A percentile compares a stretch with the other conserved stretches of the same genome.
Evolutionary conservation across 2,888 invertebrate genomes (phyloP).

Genomic region (Philopedon plagiatum): DNA sequence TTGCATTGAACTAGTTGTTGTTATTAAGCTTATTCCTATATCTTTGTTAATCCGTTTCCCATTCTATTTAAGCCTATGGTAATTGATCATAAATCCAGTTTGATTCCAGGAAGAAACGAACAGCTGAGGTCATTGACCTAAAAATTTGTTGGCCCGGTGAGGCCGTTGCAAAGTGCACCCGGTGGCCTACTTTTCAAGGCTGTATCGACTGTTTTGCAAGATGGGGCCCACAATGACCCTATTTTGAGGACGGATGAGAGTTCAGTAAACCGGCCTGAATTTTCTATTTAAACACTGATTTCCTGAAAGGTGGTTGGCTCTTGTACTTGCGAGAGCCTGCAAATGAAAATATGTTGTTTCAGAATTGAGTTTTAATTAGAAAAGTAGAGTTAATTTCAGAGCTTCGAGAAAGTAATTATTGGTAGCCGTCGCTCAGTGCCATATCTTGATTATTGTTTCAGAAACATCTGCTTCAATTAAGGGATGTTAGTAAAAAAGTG

Average conservation of each 20-base stretch:
- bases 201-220: slow-evolving; percentile 63
- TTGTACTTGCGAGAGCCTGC: background rate
- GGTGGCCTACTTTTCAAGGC: slow-evolving; percentile 67
- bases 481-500: too few species aligned
- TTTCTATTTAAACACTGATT: slow-evolving; percentile 22
- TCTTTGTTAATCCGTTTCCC: too few species aligned
- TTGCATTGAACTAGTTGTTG: too few species aligned
- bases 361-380: too few species aligned
- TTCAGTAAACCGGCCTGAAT: slow-evolving; percentile 15
- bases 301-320: slow-evolving; percentile 3
- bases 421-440: too few species aligned
- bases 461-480: too few species aligned
- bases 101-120: slow-evolving; percentile 47
- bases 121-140: slow-evolving; percentile 63
- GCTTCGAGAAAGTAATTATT: too few species aligned
- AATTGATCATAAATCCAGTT: slow-evolving; percentile 37
- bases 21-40: too few species aligned
- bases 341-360: background rate
- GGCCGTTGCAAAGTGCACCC: slow-evolving; percentile 60
- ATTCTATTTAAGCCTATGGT: background rate
- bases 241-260: slow-evolving; percentile 1
- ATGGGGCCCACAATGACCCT: slow-evolving; percentile 35
- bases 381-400: too few species aligned
- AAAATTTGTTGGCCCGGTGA: slow-evolving; percentile 53
- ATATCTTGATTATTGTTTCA: too few species aligned